A percentile compares a stretch with the other conserved stretches of the same genome.
These are phyloP conservation scores for Setophaga petechia DNA, from an alignment of 2,113 vertebrate species.

Conservation along the genomic window DNA sequence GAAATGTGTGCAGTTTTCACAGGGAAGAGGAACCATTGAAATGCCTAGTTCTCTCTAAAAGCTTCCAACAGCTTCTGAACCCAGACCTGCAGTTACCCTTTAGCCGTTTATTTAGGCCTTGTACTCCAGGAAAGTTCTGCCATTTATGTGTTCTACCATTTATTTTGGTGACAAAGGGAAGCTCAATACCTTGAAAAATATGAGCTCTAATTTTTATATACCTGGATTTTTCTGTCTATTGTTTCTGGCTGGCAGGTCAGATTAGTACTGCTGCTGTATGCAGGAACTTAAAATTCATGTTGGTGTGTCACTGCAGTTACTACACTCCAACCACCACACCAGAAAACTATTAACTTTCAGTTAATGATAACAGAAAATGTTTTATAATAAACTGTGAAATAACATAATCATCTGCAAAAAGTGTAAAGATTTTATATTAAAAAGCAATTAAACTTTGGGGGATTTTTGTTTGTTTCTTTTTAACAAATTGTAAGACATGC, in stretches of 20 bases:
- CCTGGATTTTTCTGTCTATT: not conserved
- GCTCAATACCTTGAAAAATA: not conserved
- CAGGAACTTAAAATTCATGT: constrained; percentile 44
- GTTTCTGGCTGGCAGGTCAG: constrained; percentile 33
- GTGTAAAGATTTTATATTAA: constrained; percentile 22
- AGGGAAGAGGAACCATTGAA: not conserved
- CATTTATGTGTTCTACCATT: not conserved
- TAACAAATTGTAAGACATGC: not conserved
- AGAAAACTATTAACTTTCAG: constrained; percentile 19
- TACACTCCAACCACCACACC: not conserved
- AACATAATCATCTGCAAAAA: not conserved
- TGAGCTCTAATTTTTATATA: not conserved
- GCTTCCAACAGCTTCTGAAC: not conserved
- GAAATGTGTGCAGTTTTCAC: not conserved
- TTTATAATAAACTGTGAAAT: constrained; percentile 33
- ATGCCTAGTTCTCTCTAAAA: not conserved
- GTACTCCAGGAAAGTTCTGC: not conserved
- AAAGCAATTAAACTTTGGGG: not conserved
- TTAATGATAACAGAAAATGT: not conserved
- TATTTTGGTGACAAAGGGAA: constrained; percentile 8
- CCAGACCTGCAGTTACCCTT: not conserved
- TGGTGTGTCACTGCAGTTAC: constrained; percentile 27
- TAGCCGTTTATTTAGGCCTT: not conserved
- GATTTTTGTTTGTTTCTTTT: not conserved
- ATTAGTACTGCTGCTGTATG: not conserved